A percentile compares a stretch with the other conserved stretches of the same genome.
These are phyloP conservation scores for Drosophila emarginata DNA, from an alignment of 2,888 invertebrate genomes.

Conservation along the genomic window DNA sequence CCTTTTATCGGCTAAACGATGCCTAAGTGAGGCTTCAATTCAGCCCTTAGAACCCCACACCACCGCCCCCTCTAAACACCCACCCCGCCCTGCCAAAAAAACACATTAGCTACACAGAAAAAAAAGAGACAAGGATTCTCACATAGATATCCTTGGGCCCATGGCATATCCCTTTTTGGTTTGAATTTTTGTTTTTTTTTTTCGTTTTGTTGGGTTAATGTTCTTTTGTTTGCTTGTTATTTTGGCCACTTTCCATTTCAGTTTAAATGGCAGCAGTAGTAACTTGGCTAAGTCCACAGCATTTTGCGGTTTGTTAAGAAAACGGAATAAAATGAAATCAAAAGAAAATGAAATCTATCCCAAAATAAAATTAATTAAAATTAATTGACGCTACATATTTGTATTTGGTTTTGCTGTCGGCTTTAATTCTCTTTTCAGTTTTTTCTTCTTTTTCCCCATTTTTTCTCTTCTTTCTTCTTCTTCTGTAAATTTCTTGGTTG, in stretches of 20 bases:
- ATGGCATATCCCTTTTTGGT: slow-evolving; percentile 24
- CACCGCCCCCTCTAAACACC: not conserved
- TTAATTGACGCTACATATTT: slow-evolving; percentile 69
- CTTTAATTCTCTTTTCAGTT: slow-evolving; percentile 24
- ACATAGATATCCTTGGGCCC: slow-evolving; percentile 57
- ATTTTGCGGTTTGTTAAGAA: slow-evolving; percentile 55
- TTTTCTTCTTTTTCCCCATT: slow-evolving; percentile 8
- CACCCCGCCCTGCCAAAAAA: not conserved
- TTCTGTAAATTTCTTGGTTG: no score
- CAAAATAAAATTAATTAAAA: slow-evolving; percentile 74
- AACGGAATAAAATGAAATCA: not conserved
- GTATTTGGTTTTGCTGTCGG: slow-evolving; percentile 36
- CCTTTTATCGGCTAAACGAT: slow-evolving; percentile 71
- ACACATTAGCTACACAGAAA: slow-evolving; percentile 58
- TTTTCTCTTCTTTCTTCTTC: not conserved
- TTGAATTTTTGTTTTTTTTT: slow-evolving; percentile 28
- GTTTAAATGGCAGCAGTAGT: slow-evolving; percentile 26
- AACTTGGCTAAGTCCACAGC: slow-evolving; percentile 32
- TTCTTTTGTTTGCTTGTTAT: slow-evolving; percentile 33
- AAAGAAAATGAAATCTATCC: slow-evolving; percentile 45
- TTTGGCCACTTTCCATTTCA: slow-evolving; percentile 55
- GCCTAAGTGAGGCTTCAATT: slow-evolving; percentile 67
- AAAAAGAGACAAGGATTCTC: slow-evolving; percentile 39
- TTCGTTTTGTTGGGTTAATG: slow-evolving; percentile 27
- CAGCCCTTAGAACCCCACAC: not conserved